These are phyloP conservation scores for Sebastolobus altivelis DNA, from an alignment of 2,797 vertebrate species.

Conservation along the genomic window DNA sequence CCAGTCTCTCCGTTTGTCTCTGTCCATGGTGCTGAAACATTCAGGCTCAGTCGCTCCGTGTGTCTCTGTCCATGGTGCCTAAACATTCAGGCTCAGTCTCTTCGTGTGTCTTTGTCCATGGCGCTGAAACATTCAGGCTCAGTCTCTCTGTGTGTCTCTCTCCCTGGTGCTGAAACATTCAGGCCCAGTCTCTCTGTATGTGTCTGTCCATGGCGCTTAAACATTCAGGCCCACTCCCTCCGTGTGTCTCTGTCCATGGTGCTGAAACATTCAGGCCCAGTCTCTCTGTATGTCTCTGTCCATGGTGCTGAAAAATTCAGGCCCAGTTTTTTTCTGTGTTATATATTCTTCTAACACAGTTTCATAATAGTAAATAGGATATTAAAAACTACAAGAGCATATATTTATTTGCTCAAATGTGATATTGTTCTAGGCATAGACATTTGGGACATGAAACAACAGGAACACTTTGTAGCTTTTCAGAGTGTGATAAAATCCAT, in stretches of 20 bases:
- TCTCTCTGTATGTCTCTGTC: neutral
- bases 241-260: neutral
- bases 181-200: no score
- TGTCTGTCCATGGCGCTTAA: no score
- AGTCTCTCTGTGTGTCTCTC: no score
- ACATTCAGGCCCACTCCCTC: neutral
- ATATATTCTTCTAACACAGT: neutral
- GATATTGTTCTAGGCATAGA: neutral
- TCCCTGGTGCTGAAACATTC: no score
- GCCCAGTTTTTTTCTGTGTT: neutral
- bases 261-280: neutral
- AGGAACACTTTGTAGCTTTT: slow-evolving; percentile 5
- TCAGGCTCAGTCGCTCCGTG: neutral
- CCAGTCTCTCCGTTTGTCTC: neutral
- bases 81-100: no score
- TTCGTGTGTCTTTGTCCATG: no score
- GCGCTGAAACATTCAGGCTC: no score
- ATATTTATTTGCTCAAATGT: neutral
- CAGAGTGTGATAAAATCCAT: neutral
- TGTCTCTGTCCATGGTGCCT: no score
- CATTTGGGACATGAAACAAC: neutral
- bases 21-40: slow-evolving; percentile 7
- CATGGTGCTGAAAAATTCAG: neutral
- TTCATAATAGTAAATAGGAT: neutral
- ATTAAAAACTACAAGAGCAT: neutral